Evolutionary conservation across 2,113 vertebrate species (phyloP).

Genomic region (Erythrolamprus reginae): DNA sequence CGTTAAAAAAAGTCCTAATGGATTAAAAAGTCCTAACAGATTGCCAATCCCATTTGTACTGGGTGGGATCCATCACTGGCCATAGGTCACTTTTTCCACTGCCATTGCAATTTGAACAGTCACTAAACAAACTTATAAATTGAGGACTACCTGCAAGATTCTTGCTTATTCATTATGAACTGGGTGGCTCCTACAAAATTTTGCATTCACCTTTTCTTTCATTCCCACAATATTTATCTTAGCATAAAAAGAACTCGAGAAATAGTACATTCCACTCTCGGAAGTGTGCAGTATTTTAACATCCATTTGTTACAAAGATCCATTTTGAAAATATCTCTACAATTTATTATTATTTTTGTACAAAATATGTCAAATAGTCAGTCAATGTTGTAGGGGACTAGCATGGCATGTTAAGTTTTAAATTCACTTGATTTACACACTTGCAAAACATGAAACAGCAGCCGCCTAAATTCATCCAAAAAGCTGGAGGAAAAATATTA

Average conservation of each 20-base stretch:
- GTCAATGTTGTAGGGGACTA: constrained; percentile 59
- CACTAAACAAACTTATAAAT: background rate
- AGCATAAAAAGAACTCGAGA: background rate
- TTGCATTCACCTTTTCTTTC: background rate
- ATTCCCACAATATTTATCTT: background rate
- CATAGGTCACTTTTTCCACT: background rate
- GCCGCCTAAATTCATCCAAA: constrained; percentile 47
- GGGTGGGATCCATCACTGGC: too few relatives aligned
- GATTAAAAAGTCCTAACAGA: too few relatives aligned
- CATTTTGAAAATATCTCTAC: constrained; percentile 54
- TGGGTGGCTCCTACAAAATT: background rate
- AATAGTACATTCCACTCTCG: background rate
- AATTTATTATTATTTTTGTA: constrained; percentile 65
- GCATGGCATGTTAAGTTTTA: constrained; percentile 54
- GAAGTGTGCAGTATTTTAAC: background rate
- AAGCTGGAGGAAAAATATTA: constrained; percentile 46
- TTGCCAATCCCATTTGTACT: too few relatives aligned
- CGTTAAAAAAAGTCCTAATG: too few relatives aligned
- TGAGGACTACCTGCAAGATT: background rate
- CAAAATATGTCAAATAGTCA: constrained; percentile 66
- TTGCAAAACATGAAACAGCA: constrained; percentile 51
- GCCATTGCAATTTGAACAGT: background rate
- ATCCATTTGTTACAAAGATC: background rate
- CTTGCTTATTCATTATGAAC: background rate
- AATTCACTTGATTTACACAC: constrained; percentile 62